Percentiles rank a stretch among this genome's conserved stretches.
Evolutionary conservation across 2,888 invertebrate genomes (phyloP).

Genomic region (Oxyscelio sp.): DNA sequence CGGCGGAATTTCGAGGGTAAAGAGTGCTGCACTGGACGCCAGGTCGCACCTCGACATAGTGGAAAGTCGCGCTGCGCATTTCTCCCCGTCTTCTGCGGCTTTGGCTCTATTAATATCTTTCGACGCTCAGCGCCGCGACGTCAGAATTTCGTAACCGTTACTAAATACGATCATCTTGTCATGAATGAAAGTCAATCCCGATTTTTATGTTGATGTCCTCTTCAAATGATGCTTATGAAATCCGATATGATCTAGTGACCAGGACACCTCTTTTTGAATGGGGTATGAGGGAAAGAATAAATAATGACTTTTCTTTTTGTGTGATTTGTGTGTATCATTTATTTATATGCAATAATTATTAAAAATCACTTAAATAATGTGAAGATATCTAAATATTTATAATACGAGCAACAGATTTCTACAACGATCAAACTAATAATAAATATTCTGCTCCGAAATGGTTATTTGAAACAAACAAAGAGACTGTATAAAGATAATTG

Average conservation of each 20-base stretch:
- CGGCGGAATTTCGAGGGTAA: background rate
- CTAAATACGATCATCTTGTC: constrained; percentile 46
- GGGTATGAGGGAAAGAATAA: no score
- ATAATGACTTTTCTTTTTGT: no score
- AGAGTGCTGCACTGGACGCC: background rate
- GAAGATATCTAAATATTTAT: no score
- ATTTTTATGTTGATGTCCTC: background rate
- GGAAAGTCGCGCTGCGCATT: constrained; percentile 23
- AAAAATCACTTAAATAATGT: no score
- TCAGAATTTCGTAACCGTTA: constrained; percentile 55
- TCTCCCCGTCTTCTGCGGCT: constrained; percentile 47
- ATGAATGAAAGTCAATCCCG: constrained; percentile 33
- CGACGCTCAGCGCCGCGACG: constrained; percentile 52
- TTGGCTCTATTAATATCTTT: constrained; percentile 56
- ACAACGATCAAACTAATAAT: no score
- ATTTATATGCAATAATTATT: no score
- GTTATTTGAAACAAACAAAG: no score
- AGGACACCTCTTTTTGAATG: background rate
- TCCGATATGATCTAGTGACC: background rate
- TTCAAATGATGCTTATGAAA: background rate
- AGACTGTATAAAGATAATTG: no score
- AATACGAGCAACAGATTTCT: no score
- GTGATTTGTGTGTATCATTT: no score
- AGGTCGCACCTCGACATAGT: background rate
- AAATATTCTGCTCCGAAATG: no score